Conservation (phyloP, 2,797 vertebrate genomes). For the Nyctibius grandis region DNA sequence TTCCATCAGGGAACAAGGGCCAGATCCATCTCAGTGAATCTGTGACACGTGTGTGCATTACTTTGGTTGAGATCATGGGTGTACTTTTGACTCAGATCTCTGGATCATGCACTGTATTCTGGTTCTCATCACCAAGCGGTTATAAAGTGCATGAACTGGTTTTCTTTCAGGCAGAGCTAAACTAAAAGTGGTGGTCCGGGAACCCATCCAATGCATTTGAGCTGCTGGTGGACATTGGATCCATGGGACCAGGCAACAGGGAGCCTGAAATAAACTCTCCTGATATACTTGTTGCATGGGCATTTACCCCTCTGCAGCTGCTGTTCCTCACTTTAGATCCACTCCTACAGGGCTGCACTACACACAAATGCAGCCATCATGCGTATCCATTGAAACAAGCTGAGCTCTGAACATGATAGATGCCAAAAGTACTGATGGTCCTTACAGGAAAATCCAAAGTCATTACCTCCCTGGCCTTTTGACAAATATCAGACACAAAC, state of each 20-base stretch:
- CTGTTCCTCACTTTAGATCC: background rate
- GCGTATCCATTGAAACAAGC: background rate
- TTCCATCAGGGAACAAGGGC: background rate
- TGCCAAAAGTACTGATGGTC: background rate
- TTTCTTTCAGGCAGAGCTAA: background rate
- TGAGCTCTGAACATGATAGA: background rate
- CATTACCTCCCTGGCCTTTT: background rate
- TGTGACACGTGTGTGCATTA: background rate
- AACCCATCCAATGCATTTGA: background rate
- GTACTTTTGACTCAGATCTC: background rate
- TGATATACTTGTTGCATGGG: background rate
- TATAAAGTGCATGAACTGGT: background rate
- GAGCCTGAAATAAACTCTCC: background rate
- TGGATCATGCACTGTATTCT: background rate
- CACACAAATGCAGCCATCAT: background rate
- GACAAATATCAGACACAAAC: background rate
- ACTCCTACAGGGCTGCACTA: background rate
- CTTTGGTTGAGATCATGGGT: background rate
- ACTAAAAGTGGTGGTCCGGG: accelerated
- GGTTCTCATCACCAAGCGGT: background rate
- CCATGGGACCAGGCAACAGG: background rate
- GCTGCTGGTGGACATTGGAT: background rate
- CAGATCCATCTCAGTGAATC: background rate
- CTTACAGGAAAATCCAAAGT: background rate
- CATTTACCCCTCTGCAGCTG: background rate